Conservation (phyloP, 2,113 vertebrate species). For the Antennarius striatus region DNA sequence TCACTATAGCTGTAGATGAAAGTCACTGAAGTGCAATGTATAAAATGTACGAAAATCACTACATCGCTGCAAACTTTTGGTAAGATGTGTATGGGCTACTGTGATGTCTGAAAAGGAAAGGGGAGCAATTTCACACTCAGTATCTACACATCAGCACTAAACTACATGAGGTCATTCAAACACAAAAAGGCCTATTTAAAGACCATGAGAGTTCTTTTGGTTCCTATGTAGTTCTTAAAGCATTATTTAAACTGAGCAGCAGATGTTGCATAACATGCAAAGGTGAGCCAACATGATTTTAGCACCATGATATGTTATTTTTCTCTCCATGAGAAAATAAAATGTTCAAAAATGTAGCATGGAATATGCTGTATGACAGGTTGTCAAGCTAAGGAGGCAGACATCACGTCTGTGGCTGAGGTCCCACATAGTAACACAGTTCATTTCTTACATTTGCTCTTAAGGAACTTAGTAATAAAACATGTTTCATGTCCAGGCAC, state of each 20-base stretch:
- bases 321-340: background rate
- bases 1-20: conserved; percentile 74
- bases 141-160: too few species aligned
- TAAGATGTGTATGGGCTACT: too few species aligned
- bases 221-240: too few species aligned
- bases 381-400: background rate
- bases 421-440: background rate
- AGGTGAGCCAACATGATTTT: conserved; percentile 18
- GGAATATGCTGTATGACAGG: background rate
- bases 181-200: too few species aligned
- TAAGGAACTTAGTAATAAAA: conserved; percentile 11
- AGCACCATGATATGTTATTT: conserved; percentile 21
- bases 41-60: conserved; percentile 58
- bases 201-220: too few species aligned
- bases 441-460: conserved; percentile 21
- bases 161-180: too few species aligned
- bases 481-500: conserved; percentile 27
- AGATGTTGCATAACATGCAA: conserved; percentile 12
- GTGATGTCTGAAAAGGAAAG: too few species aligned
- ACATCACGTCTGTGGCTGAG: conserved; percentile 1
- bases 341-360: conserved; percentile 9
- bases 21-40: conserved; percentile 70
- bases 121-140: too few species aligned
- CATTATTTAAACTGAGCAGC: conserved; percentile 11
- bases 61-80: too few species aligned